Conservation (phyloP, 2,797 vertebrate species). For the Gadopsis bispinosus region DNA sequence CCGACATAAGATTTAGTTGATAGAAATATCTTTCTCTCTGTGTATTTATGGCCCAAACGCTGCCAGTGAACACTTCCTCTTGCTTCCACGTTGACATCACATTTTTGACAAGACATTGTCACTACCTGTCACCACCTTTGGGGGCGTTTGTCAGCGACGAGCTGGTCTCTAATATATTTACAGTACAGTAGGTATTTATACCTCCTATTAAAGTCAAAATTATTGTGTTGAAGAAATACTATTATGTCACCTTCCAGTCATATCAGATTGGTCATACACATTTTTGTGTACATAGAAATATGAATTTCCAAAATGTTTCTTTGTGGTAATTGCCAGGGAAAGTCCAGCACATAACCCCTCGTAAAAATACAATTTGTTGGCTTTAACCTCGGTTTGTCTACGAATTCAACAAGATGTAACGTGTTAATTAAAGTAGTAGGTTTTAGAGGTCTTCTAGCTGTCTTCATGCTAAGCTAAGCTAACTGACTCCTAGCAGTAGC, state of each 20-base stretch:
- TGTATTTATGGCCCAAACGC: constrained; percentile 39
- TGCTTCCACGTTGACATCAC: constrained; percentile 31
- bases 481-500: not conserved
- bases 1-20: constrained; percentile 36
- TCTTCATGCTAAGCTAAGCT: not conserved
- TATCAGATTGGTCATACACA: not conserved
- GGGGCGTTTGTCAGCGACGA: constrained; percentile 7
- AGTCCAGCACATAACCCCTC: too few species aligned
- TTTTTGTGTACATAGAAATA: not conserved
- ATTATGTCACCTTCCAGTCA: not conserved
- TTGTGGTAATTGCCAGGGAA: too few species aligned
- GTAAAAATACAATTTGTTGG: too few species aligned
- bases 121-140: constrained; percentile 34
- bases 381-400: not conserved
- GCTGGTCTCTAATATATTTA: constrained; percentile 25
- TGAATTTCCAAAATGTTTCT: too few species aligned
- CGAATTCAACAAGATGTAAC: not conserved
- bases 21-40: constrained; percentile 8
- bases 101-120: constrained; percentile 42
- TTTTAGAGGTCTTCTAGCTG: not conserved
- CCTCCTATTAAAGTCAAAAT: constrained; percentile 3
- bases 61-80: constrained; percentile 12
- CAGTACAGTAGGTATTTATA: constrained; percentile 22
- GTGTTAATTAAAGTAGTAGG: not conserved
- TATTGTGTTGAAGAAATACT: not conserved